Evolutionary conservation across 1,140 invertebrate genomes (phyloP).

Genomic region (Drosophila virilis): DNA sequence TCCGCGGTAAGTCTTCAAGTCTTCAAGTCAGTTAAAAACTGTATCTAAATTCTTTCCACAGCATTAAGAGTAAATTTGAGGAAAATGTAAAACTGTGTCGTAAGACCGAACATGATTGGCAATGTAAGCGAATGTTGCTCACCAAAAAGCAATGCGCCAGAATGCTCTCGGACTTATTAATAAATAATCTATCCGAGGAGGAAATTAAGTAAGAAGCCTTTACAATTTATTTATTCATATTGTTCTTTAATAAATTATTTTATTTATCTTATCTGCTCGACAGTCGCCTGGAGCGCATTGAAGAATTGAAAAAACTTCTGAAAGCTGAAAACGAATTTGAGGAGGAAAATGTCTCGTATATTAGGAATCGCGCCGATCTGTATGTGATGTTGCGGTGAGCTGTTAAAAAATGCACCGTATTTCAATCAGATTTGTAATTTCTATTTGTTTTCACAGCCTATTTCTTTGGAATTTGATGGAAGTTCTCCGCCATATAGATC

Average conservation of each 20-base stretch:
- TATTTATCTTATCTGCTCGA: neutral
- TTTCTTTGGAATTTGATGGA: constrained; percentile 70
- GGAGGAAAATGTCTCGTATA: constrained; percentile 50
- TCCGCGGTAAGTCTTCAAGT: constrained; percentile 27
- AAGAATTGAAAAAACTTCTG: constrained; percentile 51
- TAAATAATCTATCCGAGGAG: constrained; percentile 73
- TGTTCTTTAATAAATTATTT: no score
- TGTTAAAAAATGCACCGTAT: neutral
- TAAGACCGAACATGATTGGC: constrained; percentile 41
- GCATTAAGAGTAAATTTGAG: constrained; percentile 67
- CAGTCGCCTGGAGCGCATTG: constrained; percentile 66
- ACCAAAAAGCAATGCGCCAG: constrained; percentile 59
- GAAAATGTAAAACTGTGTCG: constrained; percentile 65
- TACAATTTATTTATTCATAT: neutral
- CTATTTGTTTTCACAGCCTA: constrained; percentile 28
- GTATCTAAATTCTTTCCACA: constrained; percentile 6
- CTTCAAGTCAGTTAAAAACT: no score
- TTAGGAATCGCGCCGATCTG: constrained; percentile 60
- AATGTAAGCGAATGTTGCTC: constrained; percentile 14
- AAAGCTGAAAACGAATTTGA: constrained; percentile 48
- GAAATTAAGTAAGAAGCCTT: constrained; percentile 58
- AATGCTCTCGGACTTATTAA: constrained; percentile 50
- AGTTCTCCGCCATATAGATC: constrained; percentile 66
- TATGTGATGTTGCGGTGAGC: constrained; percentile 48
- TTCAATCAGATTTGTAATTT: constrained; percentile 15